Conservation (phyloP, 2,797 vertebrate species). For the Erithacus rubecula region DNA sequence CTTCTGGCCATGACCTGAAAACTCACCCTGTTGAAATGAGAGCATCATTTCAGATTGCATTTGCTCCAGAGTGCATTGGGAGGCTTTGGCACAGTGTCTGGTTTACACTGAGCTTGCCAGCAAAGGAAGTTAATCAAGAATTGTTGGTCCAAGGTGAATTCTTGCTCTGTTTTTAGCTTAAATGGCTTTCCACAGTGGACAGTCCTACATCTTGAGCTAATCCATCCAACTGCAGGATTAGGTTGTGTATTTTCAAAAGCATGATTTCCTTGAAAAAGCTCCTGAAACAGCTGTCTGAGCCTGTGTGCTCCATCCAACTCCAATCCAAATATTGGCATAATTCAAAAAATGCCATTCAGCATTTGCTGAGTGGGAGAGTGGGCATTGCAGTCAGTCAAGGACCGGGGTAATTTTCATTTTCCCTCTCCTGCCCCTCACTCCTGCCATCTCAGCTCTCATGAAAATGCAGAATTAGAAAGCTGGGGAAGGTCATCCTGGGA, state of each 20-base stretch:
- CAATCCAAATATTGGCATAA: background rate
- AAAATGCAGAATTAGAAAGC: background rate
- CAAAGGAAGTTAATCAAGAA: conserved; percentile 39
- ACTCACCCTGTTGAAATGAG: background rate
- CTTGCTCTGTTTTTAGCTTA: conserved; percentile 16
- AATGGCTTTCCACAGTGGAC: background rate
- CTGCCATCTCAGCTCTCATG: background rate
- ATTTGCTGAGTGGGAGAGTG: background rate
- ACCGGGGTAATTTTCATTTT: background rate
- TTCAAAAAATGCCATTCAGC: background rate
- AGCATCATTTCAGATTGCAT: background rate
- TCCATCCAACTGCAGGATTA: background rate
- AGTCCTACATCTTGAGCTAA: background rate
- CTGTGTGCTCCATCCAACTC: background rate
- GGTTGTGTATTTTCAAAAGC: background rate
- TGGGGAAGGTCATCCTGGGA: background rate
- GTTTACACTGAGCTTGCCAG: conserved; percentile 21
- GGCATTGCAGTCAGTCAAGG: background rate
- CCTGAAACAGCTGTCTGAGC: background rate
- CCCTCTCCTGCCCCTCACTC: fast-evolving
- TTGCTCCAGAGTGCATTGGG: background rate
- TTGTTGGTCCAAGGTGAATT: conserved; percentile 43
- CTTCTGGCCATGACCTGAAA: background rate
- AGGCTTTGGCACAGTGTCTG: background rate
- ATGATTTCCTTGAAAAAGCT: background rate